Conservation (phyloP, 2,888 invertebrate genomes). For the Xylota sylvarum region DNA sequence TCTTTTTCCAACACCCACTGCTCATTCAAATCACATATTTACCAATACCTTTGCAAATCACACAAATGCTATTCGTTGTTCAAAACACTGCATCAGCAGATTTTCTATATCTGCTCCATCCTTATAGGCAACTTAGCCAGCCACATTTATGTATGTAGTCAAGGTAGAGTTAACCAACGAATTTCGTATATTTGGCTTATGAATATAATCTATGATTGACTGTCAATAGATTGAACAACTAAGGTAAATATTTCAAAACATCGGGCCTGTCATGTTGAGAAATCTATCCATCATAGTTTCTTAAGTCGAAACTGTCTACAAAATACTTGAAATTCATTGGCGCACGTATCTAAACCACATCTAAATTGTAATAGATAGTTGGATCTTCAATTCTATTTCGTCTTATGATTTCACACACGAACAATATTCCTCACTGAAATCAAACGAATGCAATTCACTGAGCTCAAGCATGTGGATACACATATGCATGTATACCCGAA, state of each 20-base stretch:
- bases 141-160: too few species aligned
- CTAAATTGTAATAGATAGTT: conserved; percentile 2
- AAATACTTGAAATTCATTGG: conserved; percentile 5
- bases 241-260: background rate
- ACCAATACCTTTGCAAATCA: too few species aligned
- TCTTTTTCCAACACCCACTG: too few species aligned
- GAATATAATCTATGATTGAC: background rate
- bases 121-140: too few species aligned
- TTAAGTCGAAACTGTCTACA: conserved; percentile 7
- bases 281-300: background rate
- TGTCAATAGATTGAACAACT: background rate
- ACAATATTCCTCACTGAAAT: background rate
- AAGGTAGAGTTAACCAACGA: too few species aligned
- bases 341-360: background rate
- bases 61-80: too few species aligned
- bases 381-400: background rate
- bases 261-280: background rate
- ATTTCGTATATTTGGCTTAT: too few species aligned
- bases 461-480: background rate
- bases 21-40: too few species aligned
- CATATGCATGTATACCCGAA: background rate
- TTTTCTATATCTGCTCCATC: too few species aligned
- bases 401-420: background rate
- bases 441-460: conserved; percentile 24
- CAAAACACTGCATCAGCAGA: too few species aligned